phyloP scores from a whole-genome alignment of 2,113 vertebrate species.

The Mirounga angustirostris region DNA sequence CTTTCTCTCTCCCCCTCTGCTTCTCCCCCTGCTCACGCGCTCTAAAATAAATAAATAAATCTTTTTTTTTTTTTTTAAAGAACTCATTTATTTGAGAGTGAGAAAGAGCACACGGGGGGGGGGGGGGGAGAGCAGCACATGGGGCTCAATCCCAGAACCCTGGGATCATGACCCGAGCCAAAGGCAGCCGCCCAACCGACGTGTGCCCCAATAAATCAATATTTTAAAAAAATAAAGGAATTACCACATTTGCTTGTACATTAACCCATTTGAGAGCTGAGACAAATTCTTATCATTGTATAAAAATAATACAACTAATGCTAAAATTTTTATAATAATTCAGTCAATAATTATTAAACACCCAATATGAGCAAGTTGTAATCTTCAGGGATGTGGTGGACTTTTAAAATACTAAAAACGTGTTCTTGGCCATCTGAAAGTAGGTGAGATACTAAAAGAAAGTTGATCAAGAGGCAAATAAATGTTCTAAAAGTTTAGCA shows the following conservation, averaged over 20 bases:
- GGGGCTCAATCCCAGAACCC: neutral
- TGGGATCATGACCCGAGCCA: neutral
- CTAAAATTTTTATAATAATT: neutral
- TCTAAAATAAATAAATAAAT: neutral
- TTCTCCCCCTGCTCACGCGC: neutral
- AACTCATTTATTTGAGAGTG: too few species aligned
- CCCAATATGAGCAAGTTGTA: neutral
- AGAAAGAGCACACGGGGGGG: too few species aligned
- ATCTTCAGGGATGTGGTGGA: neutral
- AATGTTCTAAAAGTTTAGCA: neutral
- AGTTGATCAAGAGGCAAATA: neutral
- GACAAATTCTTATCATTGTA: neutral
- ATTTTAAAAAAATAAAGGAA: neutral
- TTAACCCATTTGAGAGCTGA: neutral
- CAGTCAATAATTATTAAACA: conserved; percentile 25
- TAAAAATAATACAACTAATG: conserved; percentile 39
- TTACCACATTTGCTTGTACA: neutral
- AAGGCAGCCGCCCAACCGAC: neutral
- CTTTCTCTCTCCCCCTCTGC: neutral
- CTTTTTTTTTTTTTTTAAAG: too few species aligned
- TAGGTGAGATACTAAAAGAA: neutral
- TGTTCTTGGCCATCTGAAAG: neutral
- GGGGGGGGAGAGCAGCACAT: too few species aligned
- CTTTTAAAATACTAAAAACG: neutral
- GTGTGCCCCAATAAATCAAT: neutral